phyloP scores from a whole-genome alignment of 2,797 vertebrate genomes.

The Poeciliopsis infans region DNA sequence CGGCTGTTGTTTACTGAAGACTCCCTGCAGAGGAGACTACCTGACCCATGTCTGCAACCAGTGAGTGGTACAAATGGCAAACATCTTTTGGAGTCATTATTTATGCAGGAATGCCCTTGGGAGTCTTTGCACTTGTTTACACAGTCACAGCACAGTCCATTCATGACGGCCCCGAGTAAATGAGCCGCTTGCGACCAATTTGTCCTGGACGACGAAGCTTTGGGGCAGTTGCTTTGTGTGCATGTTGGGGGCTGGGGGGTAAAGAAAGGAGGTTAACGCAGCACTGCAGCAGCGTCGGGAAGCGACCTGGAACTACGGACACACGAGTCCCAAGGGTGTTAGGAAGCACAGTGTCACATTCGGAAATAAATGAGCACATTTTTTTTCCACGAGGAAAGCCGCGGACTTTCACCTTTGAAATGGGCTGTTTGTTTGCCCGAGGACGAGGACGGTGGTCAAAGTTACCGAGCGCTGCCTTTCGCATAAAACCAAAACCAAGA shows the following conservation, averaged over 20 bases:
- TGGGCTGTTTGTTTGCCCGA: constrained; percentile 49
- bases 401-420: constrained; percentile 53
- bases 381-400: constrained; percentile 3
- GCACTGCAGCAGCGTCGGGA: constrained; percentile 50
- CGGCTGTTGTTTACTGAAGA: constrained; percentile 70
- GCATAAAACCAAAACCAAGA: constrained; percentile 40
- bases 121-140: constrained; percentile 80
- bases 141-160: constrained; percentile 72
- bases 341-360: constrained; percentile 56
- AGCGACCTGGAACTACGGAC: constrained; percentile 71
- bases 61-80: constrained; percentile 73
- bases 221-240: constrained; percentile 60
- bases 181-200: constrained; percentile 81
- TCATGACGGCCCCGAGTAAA: constrained; percentile 78
- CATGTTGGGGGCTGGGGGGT: constrained; percentile 14
- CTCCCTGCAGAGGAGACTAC: constrained; percentile 72
- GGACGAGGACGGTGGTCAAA: constrained; percentile 57
- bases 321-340: constrained; percentile 58
- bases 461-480: constrained; percentile 37
- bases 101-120: constrained; percentile 80
- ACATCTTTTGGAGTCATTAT: constrained; percentile 74
- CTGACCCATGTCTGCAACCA: constrained; percentile 74
- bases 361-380: constrained; percentile 55
- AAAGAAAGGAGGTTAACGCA: constrained; percentile 54
- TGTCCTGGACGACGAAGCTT: constrained; percentile 74